These are phyloP conservation scores for Rhadinocentrus ornatus DNA, from an alignment of 2,797 vertebrate species.

Conservation along the genomic window DNA sequence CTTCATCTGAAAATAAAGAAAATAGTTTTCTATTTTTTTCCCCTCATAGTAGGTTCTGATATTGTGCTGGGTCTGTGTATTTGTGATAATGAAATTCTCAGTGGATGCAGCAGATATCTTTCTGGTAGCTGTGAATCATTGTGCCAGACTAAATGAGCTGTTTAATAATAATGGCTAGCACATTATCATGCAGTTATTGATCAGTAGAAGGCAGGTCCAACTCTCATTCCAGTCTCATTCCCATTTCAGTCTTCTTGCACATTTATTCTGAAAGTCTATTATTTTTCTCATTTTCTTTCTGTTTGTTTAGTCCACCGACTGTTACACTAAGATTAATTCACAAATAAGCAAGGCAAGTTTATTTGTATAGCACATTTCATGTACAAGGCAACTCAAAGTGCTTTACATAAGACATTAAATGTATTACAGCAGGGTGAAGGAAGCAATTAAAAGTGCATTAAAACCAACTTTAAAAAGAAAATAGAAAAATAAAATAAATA, in stretches of 20 bases:
- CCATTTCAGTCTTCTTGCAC: constrained; percentile 36
- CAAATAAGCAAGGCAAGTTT: not conserved
- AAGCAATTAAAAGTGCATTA: no score
- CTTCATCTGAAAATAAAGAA: not conserved
- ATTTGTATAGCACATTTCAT: no score
- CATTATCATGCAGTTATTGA: constrained; percentile 56
- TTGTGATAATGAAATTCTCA: constrained; percentile 25
- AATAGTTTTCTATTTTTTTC: not conserved
- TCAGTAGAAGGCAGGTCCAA: constrained; percentile 51
- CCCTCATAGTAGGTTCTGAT: not conserved
- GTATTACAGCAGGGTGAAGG: no score
- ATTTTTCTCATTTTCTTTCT: not conserved
- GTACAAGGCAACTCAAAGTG: no score
- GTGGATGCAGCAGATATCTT: constrained; percentile 45
- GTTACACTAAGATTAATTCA: constrained; percentile 15
- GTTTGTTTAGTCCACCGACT: not conserved
- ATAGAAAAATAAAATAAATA: no score
- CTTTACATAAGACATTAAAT: no score
- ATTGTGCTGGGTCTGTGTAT: constrained; percentile 2
- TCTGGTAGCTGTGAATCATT: constrained; percentile 59
- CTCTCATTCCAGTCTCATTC: constrained; percentile 47
- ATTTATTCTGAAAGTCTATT: constrained; percentile 16
- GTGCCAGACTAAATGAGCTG: constrained; percentile 65
- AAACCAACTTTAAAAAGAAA: no score
- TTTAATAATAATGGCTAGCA: constrained; percentile 57